A percentile compares a stretch with the other conserved stretches of the same genome.
Evolutionary conservation across 2,888 invertebrate genomes (phyloP).

Genomic region (Tinea pellionella): DNA sequence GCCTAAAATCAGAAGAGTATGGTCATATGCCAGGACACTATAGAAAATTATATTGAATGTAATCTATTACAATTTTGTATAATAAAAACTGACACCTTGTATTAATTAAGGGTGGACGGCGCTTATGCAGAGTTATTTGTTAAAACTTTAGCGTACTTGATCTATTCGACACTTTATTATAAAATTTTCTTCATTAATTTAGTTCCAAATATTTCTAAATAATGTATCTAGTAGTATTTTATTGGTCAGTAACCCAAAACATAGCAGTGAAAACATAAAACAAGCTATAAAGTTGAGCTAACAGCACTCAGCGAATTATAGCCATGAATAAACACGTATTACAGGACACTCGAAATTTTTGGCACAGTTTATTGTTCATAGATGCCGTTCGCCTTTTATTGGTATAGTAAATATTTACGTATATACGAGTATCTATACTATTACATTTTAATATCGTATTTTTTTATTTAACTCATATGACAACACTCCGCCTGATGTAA

Average conservation of each 20-base stretch:
- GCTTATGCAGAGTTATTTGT: too few species aligned
- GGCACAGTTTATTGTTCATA: conserved; percentile 2
- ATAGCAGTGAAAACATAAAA: conserved; percentile 1
- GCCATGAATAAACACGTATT: conserved; percentile 5
- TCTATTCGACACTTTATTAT: not conserved
- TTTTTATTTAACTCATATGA: too few species aligned
- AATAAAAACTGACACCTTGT: too few species aligned
- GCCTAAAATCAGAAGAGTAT: too few species aligned
- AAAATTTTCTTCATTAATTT: not conserved
- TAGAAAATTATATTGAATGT: too few species aligned
- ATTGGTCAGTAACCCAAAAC: conserved; percentile 7
- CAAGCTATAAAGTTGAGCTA: conserved; percentile 6
- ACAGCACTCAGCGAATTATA: conserved; percentile 6
- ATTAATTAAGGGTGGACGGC: too few species aligned
- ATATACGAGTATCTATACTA: not conserved
- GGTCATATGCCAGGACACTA: too few species aligned
- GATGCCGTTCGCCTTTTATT: not conserved
- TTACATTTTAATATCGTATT: not conserved
- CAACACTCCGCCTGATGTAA: too few species aligned
- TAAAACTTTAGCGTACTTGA: not conserved
- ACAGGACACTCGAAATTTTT: not conserved
- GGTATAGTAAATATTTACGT: conserved; percentile 6
- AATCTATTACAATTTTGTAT: too few species aligned
- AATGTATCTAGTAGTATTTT: not conserved
- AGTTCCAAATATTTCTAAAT: not conserved